Percentiles rank a stretch among this genome's conserved stretches.
Conservation (phyloP, 53 echinoderm and acorn worm species). For the Echinarachnius parma region DNA sequence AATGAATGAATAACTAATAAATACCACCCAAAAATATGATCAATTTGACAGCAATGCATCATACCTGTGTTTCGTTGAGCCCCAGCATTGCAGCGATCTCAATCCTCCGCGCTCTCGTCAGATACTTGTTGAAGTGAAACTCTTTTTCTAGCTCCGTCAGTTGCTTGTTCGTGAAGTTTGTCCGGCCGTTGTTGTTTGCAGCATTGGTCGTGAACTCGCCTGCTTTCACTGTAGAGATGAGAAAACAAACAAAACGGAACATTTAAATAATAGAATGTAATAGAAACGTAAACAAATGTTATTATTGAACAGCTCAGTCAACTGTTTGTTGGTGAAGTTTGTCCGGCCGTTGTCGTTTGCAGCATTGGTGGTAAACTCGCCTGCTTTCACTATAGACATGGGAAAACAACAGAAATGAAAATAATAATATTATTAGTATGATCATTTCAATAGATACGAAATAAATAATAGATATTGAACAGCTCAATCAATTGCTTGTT, state of each 20-base stretch:
- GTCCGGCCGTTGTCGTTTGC: constrained; percentile 92
- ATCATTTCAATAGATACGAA: not conserved
- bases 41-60: no score
- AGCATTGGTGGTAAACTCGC: constrained; percentile 42
- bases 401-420: not conserved
- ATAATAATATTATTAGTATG: no score
- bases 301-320: constrained; percentile 64
- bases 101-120: constrained; percentile 90
- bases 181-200: constrained; percentile 91
- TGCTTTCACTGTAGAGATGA: constrained; percentile 16
- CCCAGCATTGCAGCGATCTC: constrained; percentile 98
- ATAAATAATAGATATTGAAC: not conserved
- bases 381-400: constrained; percentile 14
- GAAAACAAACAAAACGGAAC: not conserved
- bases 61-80: constrained; percentile 91
- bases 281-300: not conserved
- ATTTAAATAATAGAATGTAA: not conserved
- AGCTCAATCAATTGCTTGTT: constrained; percentile 99
- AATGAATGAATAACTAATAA: no score
- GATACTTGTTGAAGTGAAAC: constrained; percentile 98
- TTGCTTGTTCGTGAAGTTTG: constrained; percentile 99
- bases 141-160: constrained; percentile 98
- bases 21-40: no score
- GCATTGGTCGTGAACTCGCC: constrained; percentile 42
- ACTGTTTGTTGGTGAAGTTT: constrained; percentile 99